Base-by-base conservation (phyloP, 1,140 invertebrate species). In the Zaprionus capensis region DNA sequence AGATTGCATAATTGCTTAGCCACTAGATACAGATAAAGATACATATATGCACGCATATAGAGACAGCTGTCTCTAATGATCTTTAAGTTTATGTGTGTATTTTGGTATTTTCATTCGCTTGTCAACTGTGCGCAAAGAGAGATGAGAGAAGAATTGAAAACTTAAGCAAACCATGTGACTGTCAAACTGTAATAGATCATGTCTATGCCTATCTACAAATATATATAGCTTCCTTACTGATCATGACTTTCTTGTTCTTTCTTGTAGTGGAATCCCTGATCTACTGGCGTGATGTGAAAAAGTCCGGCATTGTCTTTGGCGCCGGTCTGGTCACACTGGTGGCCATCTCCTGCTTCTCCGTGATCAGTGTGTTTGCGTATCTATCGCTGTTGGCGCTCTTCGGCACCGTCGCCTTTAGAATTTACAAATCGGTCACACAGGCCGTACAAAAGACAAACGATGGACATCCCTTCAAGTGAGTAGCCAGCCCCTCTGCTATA, bases 381-480 rank as follows among this genome's bases (percentile, higher is more conserved):
- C 93, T 96, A 53, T 97, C 97, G 64, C 95, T 99, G 77, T 94
- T 97, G 66, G 94, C 95, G 78, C 95, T 99, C 49, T 94, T 95
- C 55, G 97, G 95, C 76, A 98, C 98, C 71, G 95, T 99, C 90
- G 95, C 95, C 91, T 99, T 98, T 95, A 96, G 98, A 92, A 96
- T 99, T 84, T 99, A 99, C 95, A 99, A 98, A 94, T 97, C 96
- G 93, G 96, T 99, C 80, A 95, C 99, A 92, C 97, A 98, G 92
- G 98, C 98, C 78, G 96, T 99, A 76, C 98, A 99, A 94, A 99
- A 99, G 94, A 98, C 98, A 77, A 96, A 97, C 82, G 98, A 99
- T 92, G 98, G 97, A 92, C 98, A 99, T 94, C 98, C 99, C 69
- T 99, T 99, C 96, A 98, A 99, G 98, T 98, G 93, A 96, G 95